Evolutionary conservation across 2,888 invertebrate species (phyloP), one percentile per base, ranked within the genome.

Genomic region (Drosophila peninsularis): DNA sequence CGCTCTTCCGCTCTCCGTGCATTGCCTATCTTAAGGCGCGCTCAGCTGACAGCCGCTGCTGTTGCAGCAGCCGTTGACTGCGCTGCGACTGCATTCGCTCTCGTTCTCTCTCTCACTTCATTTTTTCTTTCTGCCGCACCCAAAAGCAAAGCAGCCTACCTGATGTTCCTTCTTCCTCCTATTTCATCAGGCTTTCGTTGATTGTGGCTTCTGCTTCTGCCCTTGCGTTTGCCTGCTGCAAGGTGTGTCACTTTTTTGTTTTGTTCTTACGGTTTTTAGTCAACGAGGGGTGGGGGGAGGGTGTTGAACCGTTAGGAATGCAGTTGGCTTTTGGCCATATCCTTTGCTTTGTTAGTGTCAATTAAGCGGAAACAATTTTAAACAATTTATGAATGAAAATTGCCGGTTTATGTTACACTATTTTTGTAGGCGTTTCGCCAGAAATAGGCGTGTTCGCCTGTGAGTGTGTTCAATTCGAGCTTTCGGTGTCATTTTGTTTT

Each of bases 161-260:
- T 19, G 27, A 63, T 68, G 17, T 54, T 55, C 52, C 45, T 44
- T 47, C 44, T 30, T 21, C 17, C 45, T 50, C 49, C 53, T 36
- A 21, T 49, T 74, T 32, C 34, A 36, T 37, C 30, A 37, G 44
- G 24, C 62, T 63, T 79, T 55, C 41, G 52, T 37, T 45, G 44
- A 30, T 58, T 63, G 75, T 55, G 45, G 55, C 42, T 45, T 56
- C 27, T 49, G 39, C 50, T 56, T 50, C 34, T 56, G 44, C 45
- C 45, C 42, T 36, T 53, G 39, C 60, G 44, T 32, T 39, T 53
- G n/a, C 37, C 34, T 52, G 37, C 41, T 72, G 64, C 76, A 86
- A 86, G 90, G 86, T 86, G 88, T 90, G 90, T 86, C 90, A 86
- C 89, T 89, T 88, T 86, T 86, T 88, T 88, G 89, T 88, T 86